phyloP scores from a whole-genome alignment of 2,888 invertebrate species.

The Acronicta alni region DNA sequence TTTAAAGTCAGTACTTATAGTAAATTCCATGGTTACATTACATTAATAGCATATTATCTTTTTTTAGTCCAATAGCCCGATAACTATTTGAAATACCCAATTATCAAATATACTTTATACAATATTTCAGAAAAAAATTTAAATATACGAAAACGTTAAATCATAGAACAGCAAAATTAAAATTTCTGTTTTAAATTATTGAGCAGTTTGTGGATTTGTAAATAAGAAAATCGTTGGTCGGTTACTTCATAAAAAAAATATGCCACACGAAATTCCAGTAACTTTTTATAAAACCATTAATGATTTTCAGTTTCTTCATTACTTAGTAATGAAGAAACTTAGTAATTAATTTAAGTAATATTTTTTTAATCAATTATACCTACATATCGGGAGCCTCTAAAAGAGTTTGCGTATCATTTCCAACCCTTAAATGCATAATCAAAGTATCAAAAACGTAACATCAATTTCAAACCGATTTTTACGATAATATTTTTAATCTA shows the following conservation, averaged over 20 bases:
- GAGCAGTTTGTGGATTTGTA: constrained; percentile 47
- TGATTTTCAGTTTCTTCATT: not conserved
- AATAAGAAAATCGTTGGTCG: constrained; percentile 50
- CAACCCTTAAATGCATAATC: too few species aligned
- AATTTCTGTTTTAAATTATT: constrained; percentile 28
- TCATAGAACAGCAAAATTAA: constrained; percentile 34
- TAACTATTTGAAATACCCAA: constrained; percentile 22
- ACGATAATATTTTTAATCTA: too few species aligned
- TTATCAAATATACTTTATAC: constrained; percentile 21
- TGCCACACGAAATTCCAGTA: not conserved
- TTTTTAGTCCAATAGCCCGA: constrained; percentile 40
- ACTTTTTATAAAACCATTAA: not conserved
- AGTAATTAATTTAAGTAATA: too few species aligned
- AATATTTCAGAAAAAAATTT: constrained; percentile 23
- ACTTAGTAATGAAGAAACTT: too few species aligned
- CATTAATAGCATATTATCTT: constrained; percentile 43
- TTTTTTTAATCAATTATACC: not conserved
- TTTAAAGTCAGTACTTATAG: constrained; percentile 49
- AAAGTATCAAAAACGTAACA: too few species aligned
- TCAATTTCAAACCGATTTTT: too few species aligned
- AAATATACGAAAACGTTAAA: constrained; percentile 16
- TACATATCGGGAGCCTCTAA: not conserved
- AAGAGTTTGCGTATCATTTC: not conserved
- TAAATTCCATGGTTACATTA: constrained; percentile 64
- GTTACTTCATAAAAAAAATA: constrained; percentile 12